Conservation (phyloP, 2,888 invertebrate species). For the Stramonita haemastoma region DNA sequence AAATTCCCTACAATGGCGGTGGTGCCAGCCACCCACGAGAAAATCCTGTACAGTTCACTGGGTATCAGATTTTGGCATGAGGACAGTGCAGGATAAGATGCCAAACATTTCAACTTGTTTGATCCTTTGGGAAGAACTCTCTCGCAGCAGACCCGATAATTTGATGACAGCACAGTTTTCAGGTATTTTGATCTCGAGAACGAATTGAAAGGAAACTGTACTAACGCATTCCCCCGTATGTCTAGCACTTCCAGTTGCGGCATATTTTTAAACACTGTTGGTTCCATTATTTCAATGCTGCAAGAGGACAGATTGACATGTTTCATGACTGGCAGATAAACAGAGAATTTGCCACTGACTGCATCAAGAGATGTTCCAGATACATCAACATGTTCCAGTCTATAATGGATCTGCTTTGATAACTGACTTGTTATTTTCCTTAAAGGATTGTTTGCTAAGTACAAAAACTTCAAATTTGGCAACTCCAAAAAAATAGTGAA, state of each 20-base stretch:
- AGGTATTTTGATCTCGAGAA: background rate
- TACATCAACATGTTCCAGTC: background rate
- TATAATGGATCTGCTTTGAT: background rate
- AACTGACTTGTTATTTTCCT: background rate
- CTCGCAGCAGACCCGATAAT: background rate
- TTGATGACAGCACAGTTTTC: background rate
- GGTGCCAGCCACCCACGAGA: background rate
- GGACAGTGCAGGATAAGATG: background rate
- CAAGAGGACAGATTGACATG: background rate
- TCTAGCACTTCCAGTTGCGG: background rate
- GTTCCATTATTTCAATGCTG: background rate
- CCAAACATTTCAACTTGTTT: background rate
- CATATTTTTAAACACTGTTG: background rate
- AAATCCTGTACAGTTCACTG: background rate
- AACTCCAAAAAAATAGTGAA: background rate
- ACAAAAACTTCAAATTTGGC: background rate
- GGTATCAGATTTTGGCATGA: background rate
- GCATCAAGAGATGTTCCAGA: background rate
- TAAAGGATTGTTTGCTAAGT: background rate
- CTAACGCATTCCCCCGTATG: background rate
- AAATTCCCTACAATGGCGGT: background rate
- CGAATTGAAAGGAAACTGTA: background rate
- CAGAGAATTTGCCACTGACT: too few relatives aligned
- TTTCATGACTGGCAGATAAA: background rate
- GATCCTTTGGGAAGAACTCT: background rate